Evolutionary conservation across 2,888 invertebrate species (phyloP), one percentile per base, ranked within the genome.

Genomic region (Scaptodrosophila latifasciaeformis): DNA sequence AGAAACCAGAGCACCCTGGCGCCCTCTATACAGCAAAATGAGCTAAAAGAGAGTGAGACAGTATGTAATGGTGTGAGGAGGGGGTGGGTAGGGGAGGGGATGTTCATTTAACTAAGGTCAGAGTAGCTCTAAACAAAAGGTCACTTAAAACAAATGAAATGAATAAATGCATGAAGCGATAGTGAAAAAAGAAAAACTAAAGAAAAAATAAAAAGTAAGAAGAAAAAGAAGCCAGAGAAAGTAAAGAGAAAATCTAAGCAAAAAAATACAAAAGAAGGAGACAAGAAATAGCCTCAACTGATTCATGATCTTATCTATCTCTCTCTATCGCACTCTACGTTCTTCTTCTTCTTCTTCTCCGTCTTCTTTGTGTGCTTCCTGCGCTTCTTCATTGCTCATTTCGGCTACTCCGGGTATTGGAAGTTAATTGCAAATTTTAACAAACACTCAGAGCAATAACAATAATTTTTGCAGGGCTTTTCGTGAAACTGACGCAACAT

Each of bases 341-440:
- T n/a, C 62, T 61, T 50, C 51, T 45, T 44, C 42, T 15, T 13
- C 42, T 2, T 17, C 19, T 9, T 24, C 5, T 19, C 13, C 39
- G 39, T 39, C 39, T 7, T 39, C 39, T 3, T 2, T 39, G 17
- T n/a, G n/a, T n/a, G n/a, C n/a, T n/a, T n/a, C n/a, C n/a, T n/a
- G 39, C 7, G 9, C 39, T 10, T 18, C 12, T 42, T 9, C 21
- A 10, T 12, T 42, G 19, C 17, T 19, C 7, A 12, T 3, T 42
- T 42, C 12, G 13, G 44, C 21, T 12, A 31, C 31, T 2, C 18
- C 45, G 37, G n/a, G 61, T 61, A 64, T 64, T 67, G 59, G 59
- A 61, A 60, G 54, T 61, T 71, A 74, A 72, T 72, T 72, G 71
- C 62, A 50, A 66, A 71, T 74, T 74, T 67, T 54, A 70, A 62